phyloP scores from a whole-genome alignment of 2,888 invertebrate genomes.

The Meliscaeva auricollis region DNA sequence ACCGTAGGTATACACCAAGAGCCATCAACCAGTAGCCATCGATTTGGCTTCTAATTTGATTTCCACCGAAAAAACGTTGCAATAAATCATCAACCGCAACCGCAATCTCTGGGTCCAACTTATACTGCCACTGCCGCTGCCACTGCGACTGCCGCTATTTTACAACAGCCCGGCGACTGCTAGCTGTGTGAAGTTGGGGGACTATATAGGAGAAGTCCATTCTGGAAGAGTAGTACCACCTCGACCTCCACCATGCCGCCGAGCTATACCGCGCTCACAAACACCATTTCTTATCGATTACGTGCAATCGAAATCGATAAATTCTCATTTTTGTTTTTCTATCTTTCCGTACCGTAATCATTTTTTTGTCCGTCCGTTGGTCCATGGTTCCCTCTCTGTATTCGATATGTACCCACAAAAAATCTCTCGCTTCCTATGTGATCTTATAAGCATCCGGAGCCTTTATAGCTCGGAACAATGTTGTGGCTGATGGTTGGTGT shows the following conservation, averaged over 20 bases:
- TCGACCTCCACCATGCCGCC: not conserved
- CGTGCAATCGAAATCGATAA: slow-evolving; percentile 76
- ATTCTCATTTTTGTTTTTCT: slow-evolving; percentile 69
- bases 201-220: slow-evolving; percentile 26
- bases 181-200: not conserved
- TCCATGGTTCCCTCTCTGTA: slow-evolving; percentile 6
- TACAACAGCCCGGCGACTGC: not conserved
- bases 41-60: slow-evolving; percentile 75
- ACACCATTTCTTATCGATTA: slow-evolving; percentile 72
- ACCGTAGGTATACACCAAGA: not conserved
- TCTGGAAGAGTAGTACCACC: slow-evolving; percentile 55
- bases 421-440: slow-evolving; percentile 32
- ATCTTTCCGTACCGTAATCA: slow-evolving; percentile 62
- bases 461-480: slow-evolving; percentile 18
- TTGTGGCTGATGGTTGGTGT: not conserved
- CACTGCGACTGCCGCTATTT: slow-evolving; percentile 16
- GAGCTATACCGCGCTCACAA: slow-evolving; percentile 24
- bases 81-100: slow-evolving; percentile 74
- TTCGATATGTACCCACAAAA: slow-evolving; percentile 27
- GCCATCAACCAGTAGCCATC: slow-evolving; percentile 75
- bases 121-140: slow-evolving; percentile 11
- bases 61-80: slow-evolving; percentile 72
- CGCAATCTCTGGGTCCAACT: slow-evolving; percentile 60
- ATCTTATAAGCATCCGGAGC: slow-evolving; percentile 41
- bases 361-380: slow-evolving; percentile 25